Base-by-base conservation (phyloP, 2,113 vertebrate species). In the Thymallus thymallus region DNA sequence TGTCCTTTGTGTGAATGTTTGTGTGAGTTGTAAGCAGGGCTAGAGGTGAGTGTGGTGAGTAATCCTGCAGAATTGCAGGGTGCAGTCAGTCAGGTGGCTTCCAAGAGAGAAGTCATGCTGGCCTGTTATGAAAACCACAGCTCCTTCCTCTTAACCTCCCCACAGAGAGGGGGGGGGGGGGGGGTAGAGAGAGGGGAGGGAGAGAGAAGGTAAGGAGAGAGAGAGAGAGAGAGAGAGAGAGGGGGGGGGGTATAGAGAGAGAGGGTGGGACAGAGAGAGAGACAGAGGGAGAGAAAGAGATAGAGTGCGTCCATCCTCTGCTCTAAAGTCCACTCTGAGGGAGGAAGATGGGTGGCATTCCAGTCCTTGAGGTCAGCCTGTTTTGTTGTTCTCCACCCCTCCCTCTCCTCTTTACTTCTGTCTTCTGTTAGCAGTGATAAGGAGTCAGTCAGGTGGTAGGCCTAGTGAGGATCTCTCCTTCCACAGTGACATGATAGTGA, bases 1-100 rank as follows among this genome's bases (percentile, higher is more conserved):
- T 18, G 48, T 51, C 13, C 35, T 18, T 51, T 51, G 48, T 51
- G 3, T 51, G 48, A 51, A 51, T 13, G 14, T 51, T 16, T 51
- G 48, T 18, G 16, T 18, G 14, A 16, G 48, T 18, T 51, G 48
- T n/a, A 60, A 60, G 18, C 56, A 1, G n/a, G 71, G 63, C 14
- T 69, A 72, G 76, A 84, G 84, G 80, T 78, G 71, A 76, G 63
- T 81, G 76, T 81, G 81, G 80, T 78, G 71, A 76, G 63, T 80
- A 75, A 83, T 76, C 56, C 0, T 12, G 70, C 60, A 78, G 18
- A 80, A 82, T 76, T 80, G 74, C 74, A 72, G 5, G 61, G 51
- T 24, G 74, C 24, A 41, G 35, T 41, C 64, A 24, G 68, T 87
- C 76, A 82, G 72, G 76, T 82, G 84, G 60, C 72, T 82, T 87